These are phyloP conservation scores for Oenanthe oenanthe DNA, from an alignment of 2,113 vertebrate species.

Conservation along the genomic window DNA sequence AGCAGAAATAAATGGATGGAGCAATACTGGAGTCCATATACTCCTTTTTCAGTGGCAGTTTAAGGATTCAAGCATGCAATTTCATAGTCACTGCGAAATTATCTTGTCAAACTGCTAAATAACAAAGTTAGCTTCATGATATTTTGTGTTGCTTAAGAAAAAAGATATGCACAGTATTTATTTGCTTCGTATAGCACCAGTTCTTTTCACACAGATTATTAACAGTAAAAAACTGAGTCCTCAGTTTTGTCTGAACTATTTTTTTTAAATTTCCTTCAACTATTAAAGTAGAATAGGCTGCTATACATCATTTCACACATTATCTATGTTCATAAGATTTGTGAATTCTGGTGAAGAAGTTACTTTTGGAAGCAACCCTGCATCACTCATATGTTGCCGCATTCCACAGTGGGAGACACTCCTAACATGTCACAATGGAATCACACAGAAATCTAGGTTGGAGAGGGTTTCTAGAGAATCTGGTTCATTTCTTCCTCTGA, in stretches of 20 bases:
- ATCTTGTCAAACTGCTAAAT: neutral
- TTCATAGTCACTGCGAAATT: neutral
- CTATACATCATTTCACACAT: neutral
- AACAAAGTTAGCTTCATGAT: neutral
- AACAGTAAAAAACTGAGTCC: neutral
- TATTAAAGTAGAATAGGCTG: neutral
- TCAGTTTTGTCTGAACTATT: neutral
- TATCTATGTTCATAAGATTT: neutral
- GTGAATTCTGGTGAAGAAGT: neutral
- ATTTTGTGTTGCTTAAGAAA: neutral
- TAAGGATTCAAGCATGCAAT: neutral
- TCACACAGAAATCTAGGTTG: neutral
- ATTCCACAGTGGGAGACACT: neutral
- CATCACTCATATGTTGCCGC: neutral
- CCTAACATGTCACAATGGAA: neutral
- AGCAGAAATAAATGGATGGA: neutral
- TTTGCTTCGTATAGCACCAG: neutral
- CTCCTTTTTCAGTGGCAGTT: neutral
- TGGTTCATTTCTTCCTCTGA: neutral
- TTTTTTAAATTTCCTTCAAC: neutral
- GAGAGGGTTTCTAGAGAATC: neutral
- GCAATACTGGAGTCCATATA: neutral
- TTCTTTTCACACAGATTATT: neutral
- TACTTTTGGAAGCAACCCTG: neutral
- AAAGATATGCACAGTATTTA: neutral